Base-by-base conservation (phyloP, 2,888 invertebrate genomes). In the Exocentrus adspersus region DNA sequence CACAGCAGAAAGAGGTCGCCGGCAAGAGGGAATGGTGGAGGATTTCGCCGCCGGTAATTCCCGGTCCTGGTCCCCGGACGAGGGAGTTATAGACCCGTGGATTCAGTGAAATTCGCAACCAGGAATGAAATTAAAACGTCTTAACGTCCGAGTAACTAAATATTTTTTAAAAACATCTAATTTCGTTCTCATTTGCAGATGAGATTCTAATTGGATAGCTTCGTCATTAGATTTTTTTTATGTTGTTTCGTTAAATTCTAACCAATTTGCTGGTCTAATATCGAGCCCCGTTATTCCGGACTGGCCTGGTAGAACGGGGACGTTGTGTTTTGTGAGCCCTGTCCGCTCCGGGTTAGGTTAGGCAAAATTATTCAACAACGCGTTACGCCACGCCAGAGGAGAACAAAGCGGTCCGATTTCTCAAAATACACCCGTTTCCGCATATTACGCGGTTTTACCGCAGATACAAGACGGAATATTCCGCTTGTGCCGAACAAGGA, bases 21-120 rank as follows among this genome's bases (percentile, higher is more conserved):
- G 66, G 61, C 52, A 56, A 72, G 73, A 75, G 73, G 73, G 74
- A 72, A 37, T 37, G n/a, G n/a, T n/a, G 37, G 74, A 75, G 72
- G 73, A 73, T 68, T 65, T 64, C 67, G 67, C 69, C 60, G 60
- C 42, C 46, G 60, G 61, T 61, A 60, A 69, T 68, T 67, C 65
- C 68, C 67, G 65, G 64, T 65, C 59, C 68, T 65, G 64, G 67
- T 62, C 65, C n/a, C n/a, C n/a, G n/a, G n/a, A n/a, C n/a, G n/a
- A n/a, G 43, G 61, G 60, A 62, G 67, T 63, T 65, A 64, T 53
- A 24, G 24, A 7, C 24, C 24, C 4, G 24, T 7, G 7, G 7
- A 7, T 24, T 24, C 4, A 3, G 3, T 24, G 3, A 7, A 24
- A 24, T 24, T 24, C 24, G 3, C 24, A n/a, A n/a, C n/a, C n/a